phyloP scores from a whole-genome alignment of 92 coral and sea anemone species.

The Zoanthus sociatus region DNA sequence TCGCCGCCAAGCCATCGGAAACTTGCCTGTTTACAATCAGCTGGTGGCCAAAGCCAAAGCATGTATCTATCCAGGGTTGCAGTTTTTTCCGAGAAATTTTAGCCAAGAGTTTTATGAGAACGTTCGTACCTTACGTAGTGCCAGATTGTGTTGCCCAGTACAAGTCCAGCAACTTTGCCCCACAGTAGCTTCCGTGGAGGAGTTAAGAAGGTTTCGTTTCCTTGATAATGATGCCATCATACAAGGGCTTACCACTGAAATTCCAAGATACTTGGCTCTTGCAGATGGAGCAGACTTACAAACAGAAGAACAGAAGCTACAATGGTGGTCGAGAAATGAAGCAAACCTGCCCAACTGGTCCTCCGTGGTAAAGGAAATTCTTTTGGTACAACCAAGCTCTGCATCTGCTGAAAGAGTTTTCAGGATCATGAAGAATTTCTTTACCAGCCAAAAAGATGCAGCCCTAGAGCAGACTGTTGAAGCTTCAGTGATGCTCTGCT shows the following conservation, averaged over 20 bases:
- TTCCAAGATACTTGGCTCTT: slow-evolving; percentile 52
- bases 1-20: slow-evolving; percentile 54
- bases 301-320: slow-evolving; percentile 54
- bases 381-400: slow-evolving; percentile 71
- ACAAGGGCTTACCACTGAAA: slow-evolving; percentile 58
- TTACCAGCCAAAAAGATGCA: slow-evolving; percentile 62
- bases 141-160: slow-evolving; percentile 66
- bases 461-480: slow-evolving; percentile 67
- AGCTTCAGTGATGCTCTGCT: slow-evolving; percentile 68
- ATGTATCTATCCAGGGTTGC: slow-evolving; percentile 53
- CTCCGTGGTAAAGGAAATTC: slow-evolving; percentile 60
- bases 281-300: slow-evolving; percentile 56
- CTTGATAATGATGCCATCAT: slow-evolving; percentile 62
- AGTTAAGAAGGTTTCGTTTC: slow-evolving; percentile 56
- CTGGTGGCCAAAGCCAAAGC: slow-evolving; percentile 55
- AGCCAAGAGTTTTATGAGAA: slow-evolving; percentile 37
- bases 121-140: slow-evolving; percentile 68
- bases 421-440: slow-evolving; percentile 60
- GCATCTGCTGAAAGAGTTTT: slow-evolving; percentile 71
- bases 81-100: slow-evolving; percentile 50
- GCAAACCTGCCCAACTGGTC: slow-evolving; percentile 69
- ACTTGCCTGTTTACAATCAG: slow-evolving; percentile 46
- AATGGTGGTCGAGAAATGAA: slow-evolving; percentile 60
- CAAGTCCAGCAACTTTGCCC: slow-evolving; percentile 65
- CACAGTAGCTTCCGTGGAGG: slow-evolving; percentile 64